Evolutionary conservation across 2,113 vertebrate genomes (phyloP).

Genomic region (Eleginops maclovinus): DNA sequence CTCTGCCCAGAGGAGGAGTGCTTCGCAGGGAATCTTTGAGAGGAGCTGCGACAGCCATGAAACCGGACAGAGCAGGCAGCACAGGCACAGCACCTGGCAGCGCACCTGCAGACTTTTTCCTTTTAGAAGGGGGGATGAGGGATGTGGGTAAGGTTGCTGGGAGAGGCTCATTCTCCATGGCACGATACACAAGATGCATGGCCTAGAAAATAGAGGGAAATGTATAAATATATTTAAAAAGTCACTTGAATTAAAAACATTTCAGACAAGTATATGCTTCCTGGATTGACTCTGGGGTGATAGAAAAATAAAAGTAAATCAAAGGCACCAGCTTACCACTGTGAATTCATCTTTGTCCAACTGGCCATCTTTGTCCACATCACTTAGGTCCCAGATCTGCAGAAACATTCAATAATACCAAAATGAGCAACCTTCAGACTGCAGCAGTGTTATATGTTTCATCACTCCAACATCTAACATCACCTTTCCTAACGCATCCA

Average conservation of each 20-base stretch:
- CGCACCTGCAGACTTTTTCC: conserved; percentile 85
- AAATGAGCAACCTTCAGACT: conserved; percentile 9
- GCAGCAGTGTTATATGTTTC: background rate
- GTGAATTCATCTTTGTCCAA: conserved; percentile 97
- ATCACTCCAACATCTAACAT: background rate
- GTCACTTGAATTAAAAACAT: background rate
- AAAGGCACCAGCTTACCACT: conserved; percentile 85
- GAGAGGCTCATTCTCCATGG: conserved; percentile 93
- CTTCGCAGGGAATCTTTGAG: conserved; percentile 90
- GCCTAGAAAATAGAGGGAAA: conserved; percentile 80
- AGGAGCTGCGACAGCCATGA: conserved; percentile 75
- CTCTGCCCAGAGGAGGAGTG: conserved; percentile 84
- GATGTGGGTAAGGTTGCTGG: conserved; percentile 87
- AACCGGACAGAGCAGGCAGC: conserved; percentile 82
- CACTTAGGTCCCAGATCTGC: conserved; percentile 98
- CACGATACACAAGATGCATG: conserved; percentile 96
- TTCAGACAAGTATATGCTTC: background rate
- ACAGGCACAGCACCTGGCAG: conserved; percentile 93
- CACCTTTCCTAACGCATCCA: conserved; percentile 96
- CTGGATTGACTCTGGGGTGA: background rate
- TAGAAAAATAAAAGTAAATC: background rate
- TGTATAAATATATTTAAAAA: background rate
- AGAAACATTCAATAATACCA: conserved; percentile 13
- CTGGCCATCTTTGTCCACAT: conserved; percentile 96
- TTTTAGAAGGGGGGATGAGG: conserved; percentile 93